Evolutionary conservation across 53 echinoderm and acorn worm species (phyloP).

Genomic region (Paelopatides confundens): DNA sequence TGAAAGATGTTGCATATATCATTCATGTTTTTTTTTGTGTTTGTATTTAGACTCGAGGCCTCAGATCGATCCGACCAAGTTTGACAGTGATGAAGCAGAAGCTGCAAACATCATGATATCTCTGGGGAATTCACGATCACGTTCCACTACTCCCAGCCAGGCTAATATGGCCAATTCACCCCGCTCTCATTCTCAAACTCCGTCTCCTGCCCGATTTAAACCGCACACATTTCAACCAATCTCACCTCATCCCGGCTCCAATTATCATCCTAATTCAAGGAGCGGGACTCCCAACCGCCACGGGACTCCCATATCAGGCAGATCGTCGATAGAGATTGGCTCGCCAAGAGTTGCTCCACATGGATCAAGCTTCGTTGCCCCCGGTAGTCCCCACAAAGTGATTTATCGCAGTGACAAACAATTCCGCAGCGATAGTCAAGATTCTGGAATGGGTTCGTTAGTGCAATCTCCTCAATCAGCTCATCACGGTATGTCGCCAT

Average conservation of each 20-base stretch:
- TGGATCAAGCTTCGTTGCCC: slow-evolving; percentile 83
- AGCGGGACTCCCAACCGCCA: slow-evolving; percentile 82
- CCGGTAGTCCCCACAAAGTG: slow-evolving; percentile 92
- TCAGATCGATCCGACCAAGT: slow-evolving; percentile 93
- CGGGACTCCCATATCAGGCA: slow-evolving; percentile 89
- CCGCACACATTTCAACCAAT: slow-evolving; percentile 88
- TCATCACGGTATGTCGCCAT: slow-evolving; percentile 58
- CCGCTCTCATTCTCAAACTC: slow-evolving; percentile 81
- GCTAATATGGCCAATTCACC: slow-evolving; percentile 84
- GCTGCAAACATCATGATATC: slow-evolving; percentile 93
- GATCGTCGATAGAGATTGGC: slow-evolving; percentile 85
- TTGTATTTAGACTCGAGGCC: slow-evolving; percentile 83
- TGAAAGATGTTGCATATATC: no score
- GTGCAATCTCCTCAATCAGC: slow-evolving; percentile 59
- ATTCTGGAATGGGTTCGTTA: slow-evolving; percentile 83
- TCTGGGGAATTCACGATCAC: slow-evolving; percentile 89
- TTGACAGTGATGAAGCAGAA: slow-evolving; percentile 98
- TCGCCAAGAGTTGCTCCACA: slow-evolving; percentile 79
- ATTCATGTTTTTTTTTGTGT: not conserved
- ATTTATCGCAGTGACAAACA: slow-evolving; percentile 81
- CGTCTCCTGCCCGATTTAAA: slow-evolving; percentile 73
- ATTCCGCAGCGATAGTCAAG: slow-evolving; percentile 82
- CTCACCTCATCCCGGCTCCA: slow-evolving; percentile 72
- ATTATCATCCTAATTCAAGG: slow-evolving; percentile 62
- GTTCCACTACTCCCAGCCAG: slow-evolving; percentile 82